A percentile compares a stretch with the other conserved stretches of the same genome.
Evolutionary conservation across 2,797 vertebrate genomes (phyloP).

Genomic region (Clamator glandarius): DNA sequence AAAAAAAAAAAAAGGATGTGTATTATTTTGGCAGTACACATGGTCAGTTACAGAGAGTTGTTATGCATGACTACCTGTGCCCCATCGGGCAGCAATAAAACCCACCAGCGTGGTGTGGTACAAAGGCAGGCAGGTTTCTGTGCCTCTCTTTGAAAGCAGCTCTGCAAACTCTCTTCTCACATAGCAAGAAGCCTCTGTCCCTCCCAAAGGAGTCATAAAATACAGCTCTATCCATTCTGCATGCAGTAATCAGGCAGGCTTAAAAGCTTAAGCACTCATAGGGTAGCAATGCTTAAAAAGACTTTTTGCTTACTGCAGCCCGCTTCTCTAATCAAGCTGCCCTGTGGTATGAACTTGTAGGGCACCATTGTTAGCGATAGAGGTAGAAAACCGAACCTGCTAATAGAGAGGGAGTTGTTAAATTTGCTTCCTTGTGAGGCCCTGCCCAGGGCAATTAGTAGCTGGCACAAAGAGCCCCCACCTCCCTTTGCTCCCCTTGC

Average conservation of each 20-base stretch:
- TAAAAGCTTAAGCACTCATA: conserved; percentile 19
- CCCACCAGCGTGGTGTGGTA: neutral
- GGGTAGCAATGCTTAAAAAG: conserved; percentile 8
- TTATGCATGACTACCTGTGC: neutral
- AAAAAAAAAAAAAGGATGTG: neutral
- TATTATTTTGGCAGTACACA: neutral
- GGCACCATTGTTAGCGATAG: neutral
- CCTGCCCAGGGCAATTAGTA: accelerated
- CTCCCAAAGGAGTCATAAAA: conserved; percentile 40
- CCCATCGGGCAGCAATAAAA: neutral
- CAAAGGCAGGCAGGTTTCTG: conserved; percentile 4
- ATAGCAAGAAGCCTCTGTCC: neutral
- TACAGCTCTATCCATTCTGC: conserved; percentile 48
- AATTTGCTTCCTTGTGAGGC: accelerated
- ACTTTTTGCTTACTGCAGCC: neutral
- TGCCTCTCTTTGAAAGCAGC: neutral
- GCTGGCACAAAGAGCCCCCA: accelerated
- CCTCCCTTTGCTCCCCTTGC: neutral
- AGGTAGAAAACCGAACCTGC: neutral
- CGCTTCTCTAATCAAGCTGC: neutral
- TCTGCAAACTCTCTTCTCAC: conserved; percentile 16
- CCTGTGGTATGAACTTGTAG: neutral
- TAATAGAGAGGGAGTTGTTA: neutral
- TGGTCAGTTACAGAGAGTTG: neutral
- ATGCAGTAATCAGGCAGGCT: conserved; percentile 46